Evolutionary conservation across 1,140 invertebrate species (phyloP).

Genomic region (Daktulosphaira vitifoliae): DNA sequence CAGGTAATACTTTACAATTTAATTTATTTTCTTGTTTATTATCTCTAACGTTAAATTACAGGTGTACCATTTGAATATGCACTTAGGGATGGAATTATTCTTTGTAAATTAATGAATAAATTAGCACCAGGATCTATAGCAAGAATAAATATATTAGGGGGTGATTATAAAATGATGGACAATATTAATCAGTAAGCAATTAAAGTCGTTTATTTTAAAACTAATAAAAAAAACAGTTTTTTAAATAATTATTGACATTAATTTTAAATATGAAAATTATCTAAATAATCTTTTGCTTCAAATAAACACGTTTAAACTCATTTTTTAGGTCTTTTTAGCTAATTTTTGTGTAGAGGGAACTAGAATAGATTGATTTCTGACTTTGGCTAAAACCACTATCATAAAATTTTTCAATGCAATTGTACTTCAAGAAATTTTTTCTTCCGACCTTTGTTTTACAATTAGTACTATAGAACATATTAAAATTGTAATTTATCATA

Average conservation of each 20-base stretch:
- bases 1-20: slow-evolving; percentile 44
- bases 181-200: slow-evolving; percentile 81
- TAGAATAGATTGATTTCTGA: too few species aligned
- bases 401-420: too few species aligned
- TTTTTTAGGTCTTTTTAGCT: too few species aligned
- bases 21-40: not conserved
- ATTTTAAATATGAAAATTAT: not conserved
- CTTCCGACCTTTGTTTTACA: too few species aligned
- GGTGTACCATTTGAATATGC: slow-evolving; percentile 61
- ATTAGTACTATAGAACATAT: too few species aligned
- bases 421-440: too few species aligned
- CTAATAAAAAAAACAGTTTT: too few species aligned
- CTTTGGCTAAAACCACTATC: too few species aligned
- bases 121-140: slow-evolving; percentile 70
- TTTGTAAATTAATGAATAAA: slow-evolving; percentile 79
- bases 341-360: too few species aligned
- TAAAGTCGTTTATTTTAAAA: too few species aligned
- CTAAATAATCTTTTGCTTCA: not conserved
- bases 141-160: slow-evolving; percentile 78
- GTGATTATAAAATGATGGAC: slow-evolving; percentile 91
- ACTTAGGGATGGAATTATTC: slow-evolving; percentile 69
- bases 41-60: not conserved
- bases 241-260: not conserved
- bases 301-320: not conserved
- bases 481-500: too few species aligned